These are phyloP conservation scores for Ariolimax columbianus DNA, from an alignment of 2,888 invertebrate species.

Conservation along the genomic window DNA sequence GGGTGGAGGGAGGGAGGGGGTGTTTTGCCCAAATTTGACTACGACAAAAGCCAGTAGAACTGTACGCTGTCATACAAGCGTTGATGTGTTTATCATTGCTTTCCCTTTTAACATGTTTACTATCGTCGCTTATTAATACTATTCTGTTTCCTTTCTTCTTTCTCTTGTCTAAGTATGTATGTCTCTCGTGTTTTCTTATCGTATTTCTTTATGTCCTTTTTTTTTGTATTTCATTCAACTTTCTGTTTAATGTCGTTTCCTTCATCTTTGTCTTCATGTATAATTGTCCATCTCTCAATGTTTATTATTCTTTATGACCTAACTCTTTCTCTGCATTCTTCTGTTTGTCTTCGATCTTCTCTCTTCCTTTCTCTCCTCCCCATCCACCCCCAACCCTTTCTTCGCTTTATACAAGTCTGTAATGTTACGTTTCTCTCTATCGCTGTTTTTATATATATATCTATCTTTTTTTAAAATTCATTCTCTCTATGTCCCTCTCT, in stretches of 20 bases:
- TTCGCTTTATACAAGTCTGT: background rate
- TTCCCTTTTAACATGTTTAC: too few relatives aligned
- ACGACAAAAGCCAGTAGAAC: background rate
- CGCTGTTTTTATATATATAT: background rate
- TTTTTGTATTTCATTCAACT: too few relatives aligned
- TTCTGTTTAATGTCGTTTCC: background rate
- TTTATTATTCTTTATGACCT: background rate
- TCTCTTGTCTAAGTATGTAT: too few relatives aligned
- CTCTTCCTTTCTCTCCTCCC: background rate
- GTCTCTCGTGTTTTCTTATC: too few relatives aligned
- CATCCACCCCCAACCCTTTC: background rate
- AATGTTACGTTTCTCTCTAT: background rate
- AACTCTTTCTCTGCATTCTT: background rate
- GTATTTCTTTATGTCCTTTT: background rate
- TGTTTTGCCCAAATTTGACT: background rate
- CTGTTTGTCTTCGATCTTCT: background rate
- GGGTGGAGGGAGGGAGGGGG: background rate
- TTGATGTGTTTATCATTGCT: background rate
- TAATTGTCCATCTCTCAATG: background rate
- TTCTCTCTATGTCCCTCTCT: background rate
- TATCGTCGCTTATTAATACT: too few relatives aligned
- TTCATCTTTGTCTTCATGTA: background rate
- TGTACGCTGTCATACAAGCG: background rate
- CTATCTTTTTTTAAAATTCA: background rate
- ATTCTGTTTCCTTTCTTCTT: too few relatives aligned